Conservation (phyloP, 2,888 invertebrate species). For the Pyrochroa serraticornis region DNA sequence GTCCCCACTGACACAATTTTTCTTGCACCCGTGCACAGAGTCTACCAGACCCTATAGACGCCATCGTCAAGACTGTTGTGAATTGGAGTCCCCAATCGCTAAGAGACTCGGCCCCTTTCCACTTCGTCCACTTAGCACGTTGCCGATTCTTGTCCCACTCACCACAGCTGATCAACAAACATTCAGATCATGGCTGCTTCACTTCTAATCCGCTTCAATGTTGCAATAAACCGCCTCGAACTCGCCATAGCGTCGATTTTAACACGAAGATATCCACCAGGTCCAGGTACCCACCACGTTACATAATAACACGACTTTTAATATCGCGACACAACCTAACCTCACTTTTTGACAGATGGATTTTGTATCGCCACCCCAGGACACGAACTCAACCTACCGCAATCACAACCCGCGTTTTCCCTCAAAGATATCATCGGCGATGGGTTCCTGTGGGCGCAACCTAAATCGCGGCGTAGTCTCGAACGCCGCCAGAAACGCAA, state of each 20-base stretch:
- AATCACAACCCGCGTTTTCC: constrained; percentile 55
- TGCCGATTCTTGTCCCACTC: constrained; percentile 44
- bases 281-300: constrained; percentile 59
- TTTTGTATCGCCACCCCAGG: constrained; percentile 46
- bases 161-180: constrained; percentile 36
- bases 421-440: constrained; percentile 72
- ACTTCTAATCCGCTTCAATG: constrained; percentile 52
- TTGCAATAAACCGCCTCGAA: constrained; percentile 58
- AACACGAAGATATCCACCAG: constrained; percentile 58
- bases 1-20: constrained; percentile 82
- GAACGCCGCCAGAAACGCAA: constrained; percentile 77
- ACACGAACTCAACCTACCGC: constrained; percentile 27
- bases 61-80: constrained; percentile 81
- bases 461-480: constrained; percentile 75
- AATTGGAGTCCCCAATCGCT: constrained; percentile 50
- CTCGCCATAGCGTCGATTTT: constrained; percentile 51
- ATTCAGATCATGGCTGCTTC: constrained; percentile 47
- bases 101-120: constrained; percentile 41
- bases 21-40: constrained; percentile 81
- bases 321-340: constrained; percentile 31
- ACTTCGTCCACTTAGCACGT: constrained; percentile 15
- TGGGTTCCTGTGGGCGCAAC: constrained; percentile 83
- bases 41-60: constrained; percentile 82
- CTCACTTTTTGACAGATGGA: constrained; percentile 46
- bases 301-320: constrained; percentile 31